Evolutionary conservation across 2,888 invertebrate species (phyloP), one percentile per base, ranked within the genome.

Genomic region (Drosophila subquinaria): DNA sequence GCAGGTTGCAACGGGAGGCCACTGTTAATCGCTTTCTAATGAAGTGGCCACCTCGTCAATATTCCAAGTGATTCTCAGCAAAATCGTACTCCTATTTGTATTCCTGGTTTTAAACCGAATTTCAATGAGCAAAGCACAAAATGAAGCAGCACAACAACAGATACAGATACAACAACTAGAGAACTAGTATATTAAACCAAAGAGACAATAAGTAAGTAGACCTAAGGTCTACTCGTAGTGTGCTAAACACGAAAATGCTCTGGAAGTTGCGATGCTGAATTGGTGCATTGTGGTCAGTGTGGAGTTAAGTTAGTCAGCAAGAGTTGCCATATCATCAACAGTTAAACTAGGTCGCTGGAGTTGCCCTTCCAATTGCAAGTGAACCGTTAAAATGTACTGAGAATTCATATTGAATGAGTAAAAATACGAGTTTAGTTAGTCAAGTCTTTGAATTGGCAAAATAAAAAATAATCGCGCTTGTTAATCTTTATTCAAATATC

Each of bases 1-100:
- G 45, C 59, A 51, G 15, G 40, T 51, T n/a, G 38, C n/a, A 30
- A 35, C 17, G 38, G 51, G 53, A 10, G 50, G 50, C 52, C 36
- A 40, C 42, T 63, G 65, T 53, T 74, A 78, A 78, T 79, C 79
- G 74, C 59, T 65, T 74, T 78, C 64, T 70, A 67, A 78, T 77
- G 75, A 64, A 78, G 60, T 73, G 60, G 17, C 51, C 55, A 40
- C 56, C 55, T 56, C 30, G 51, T 45, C 69, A 45, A 73, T 53
- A 53, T 45, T 20, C 45, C 45, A 53, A 74, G 50, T 53, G 56
- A 57, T 64, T 57, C 61, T 40, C 30, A 6, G 23, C 33, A 36
- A 50, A 36, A 74, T 51, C 59, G 33, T 30, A 15, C 3, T 27
- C 9, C 6, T 20, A 20, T 3, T 33, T 3, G 8, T 33, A 23